A percentile compares a stretch with the other conserved stretches of the same genome.
Evolutionary conservation across 30 jellyfish, hydroid and myxozoan species (phyloP).

Genomic region (Morbakka virulenta): DNA sequence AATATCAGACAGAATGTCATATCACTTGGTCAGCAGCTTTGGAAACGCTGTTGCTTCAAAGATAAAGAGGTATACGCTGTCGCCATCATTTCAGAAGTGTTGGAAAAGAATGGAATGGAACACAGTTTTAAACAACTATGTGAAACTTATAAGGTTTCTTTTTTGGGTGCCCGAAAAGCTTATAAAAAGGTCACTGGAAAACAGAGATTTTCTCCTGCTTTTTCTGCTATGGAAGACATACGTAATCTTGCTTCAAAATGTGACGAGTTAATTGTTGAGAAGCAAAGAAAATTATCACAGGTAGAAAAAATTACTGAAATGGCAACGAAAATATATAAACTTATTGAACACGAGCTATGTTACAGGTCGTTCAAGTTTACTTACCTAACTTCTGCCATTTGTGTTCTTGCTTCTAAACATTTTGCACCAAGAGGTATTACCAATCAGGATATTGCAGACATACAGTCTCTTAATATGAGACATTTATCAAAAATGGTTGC

Average conservation of each 20-base stretch:
- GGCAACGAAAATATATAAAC: neutral
- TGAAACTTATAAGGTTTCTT: neutral
- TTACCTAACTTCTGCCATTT: neutral
- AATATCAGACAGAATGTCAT: neutral
- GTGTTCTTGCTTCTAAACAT: neutral
- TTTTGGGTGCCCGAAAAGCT: neutral
- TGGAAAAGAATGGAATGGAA: neutral
- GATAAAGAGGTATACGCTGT: neutral
- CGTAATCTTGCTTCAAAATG: neutral
- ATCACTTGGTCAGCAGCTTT: neutral
- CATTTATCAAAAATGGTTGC: neutral
- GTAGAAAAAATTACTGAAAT: neutral
- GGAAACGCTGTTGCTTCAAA: neutral
- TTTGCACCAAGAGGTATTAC: neutral
- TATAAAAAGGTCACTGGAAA: neutral
- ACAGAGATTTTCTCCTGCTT: neutral
- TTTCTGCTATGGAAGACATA: neutral
- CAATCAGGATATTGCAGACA: neutral
- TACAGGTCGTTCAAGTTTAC: neutral
- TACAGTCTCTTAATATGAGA: neutral
- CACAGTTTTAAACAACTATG: neutral
- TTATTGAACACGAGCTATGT: neutral
- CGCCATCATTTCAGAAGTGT: neutral
- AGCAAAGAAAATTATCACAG: neutral
- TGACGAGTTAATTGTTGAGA: neutral